Evolutionary conservation across 64 coral and sea anemone species (phyloP).

Genomic region (Actinia tenebrosa): DNA sequence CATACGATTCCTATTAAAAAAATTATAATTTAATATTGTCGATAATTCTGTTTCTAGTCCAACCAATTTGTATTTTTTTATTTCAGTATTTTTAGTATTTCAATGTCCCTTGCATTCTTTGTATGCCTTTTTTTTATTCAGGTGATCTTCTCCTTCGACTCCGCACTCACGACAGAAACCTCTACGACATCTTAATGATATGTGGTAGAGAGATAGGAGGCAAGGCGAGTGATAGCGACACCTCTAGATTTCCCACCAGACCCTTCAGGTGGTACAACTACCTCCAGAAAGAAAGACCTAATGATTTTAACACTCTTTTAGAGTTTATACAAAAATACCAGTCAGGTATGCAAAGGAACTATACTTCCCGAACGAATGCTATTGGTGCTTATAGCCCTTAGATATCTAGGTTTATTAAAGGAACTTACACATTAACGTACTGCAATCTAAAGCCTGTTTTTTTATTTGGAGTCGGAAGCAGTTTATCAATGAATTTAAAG

Average conservation of each 20-base stretch:
- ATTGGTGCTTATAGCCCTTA: too few relatives aligned
- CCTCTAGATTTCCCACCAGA: background rate
- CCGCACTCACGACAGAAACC: constrained; percentile 1
- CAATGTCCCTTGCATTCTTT: background rate
- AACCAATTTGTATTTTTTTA: too few relatives aligned
- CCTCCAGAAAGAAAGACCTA: constrained; percentile 77
- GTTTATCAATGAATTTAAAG: too few relatives aligned
- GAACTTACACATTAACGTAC: too few relatives aligned
- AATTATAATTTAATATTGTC: too few relatives aligned
- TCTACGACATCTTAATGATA: constrained; percentile 3
- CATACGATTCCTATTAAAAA: background rate
- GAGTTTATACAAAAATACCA: constrained; percentile 80
- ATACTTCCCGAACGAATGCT: too few relatives aligned
- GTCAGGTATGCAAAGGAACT: constrained; percentile 35
- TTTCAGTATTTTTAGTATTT: too few relatives aligned
- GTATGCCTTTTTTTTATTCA: background rate
- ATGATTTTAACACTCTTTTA: constrained; percentile 58
- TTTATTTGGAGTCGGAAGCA: too few relatives aligned
- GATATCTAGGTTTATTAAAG: too few relatives aligned
- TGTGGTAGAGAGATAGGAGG: constrained; percentile 19
- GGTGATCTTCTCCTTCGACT: constrained; percentile 15
- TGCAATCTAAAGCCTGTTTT: too few relatives aligned
- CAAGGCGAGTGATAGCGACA: background rate
- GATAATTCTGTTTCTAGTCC: too few relatives aligned
- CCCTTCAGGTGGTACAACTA: constrained; percentile 91